Evolutionary conservation across 1,140 invertebrate species (phyloP), one percentile per base, ranked within the genome.

Genomic region (Ephestia elutella): DNA sequence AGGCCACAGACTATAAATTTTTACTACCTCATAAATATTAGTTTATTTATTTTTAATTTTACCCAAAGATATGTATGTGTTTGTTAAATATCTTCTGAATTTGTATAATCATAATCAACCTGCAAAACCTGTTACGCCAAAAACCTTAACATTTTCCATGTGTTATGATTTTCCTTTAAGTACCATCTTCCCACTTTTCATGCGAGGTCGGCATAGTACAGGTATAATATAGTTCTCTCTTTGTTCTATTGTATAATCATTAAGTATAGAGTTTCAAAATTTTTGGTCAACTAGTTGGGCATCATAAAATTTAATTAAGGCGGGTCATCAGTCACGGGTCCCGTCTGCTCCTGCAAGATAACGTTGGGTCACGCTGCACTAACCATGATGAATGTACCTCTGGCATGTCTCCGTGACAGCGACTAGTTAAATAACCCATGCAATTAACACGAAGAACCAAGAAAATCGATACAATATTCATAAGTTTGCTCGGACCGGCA

Each of bases 281-380:
- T 17, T 44, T 44, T 15, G 15, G 38, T 44, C 19, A 60, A 64
- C 58, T 67, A 67, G 65, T 67, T 58, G 57, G 56, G 60, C 58
- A 59, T 76, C 78, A 82, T 86, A 82, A 86, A 86, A 86, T 86
- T 84, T 86, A 86, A 88, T 87, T 87, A 85, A 85, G 68, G 68
- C 63, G 30, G 72, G 80, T 86, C 83, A 87, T 87, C 85, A 87
- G 85, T 87, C 85, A 87, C 79, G 79, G 80, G 71, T 54, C 78
- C 81, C 83, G 81, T 78, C 80, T 87, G 85, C 71, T 65, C 66
- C 63, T 62, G 67, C 62, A 70, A 87, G 85, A 87, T 87, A 87
- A 87, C 80, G 75, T 73, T 63, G 82, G 84, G 85, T 87, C 85
- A 84, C n/a, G n/a, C 56, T 84, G 82, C 81, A 85, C 72, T 75